A percentile compares a stretch with the other conserved stretches of the same genome.
Conservation (phyloP, 2,797 vertebrate genomes). For the Ctenochaetus hawaiiensis region DNA sequence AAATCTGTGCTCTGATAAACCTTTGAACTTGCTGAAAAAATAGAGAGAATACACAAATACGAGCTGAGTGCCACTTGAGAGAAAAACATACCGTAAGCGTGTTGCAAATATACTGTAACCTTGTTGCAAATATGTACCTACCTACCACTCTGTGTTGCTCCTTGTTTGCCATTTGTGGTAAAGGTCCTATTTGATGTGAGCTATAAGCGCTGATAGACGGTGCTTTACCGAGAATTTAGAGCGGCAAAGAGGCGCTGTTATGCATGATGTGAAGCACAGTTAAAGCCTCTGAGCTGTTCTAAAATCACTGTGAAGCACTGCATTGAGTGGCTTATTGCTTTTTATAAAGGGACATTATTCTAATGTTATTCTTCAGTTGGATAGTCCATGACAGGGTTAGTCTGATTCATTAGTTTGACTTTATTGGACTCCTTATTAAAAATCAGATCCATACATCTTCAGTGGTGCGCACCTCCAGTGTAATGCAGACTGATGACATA, state of each 20-base stretch:
- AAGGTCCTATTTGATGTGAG: constrained; percentile 70
- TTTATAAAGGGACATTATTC: constrained; percentile 67
- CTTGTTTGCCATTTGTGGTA: constrained; percentile 62
- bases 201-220: constrained; percentile 63
- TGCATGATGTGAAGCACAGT: constrained; percentile 57
- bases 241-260: constrained; percentile 70
- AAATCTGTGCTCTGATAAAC: constrained; percentile 43
- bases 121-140: constrained; percentile 29
- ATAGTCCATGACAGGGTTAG: constrained; percentile 45
- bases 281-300: constrained; percentile 68
- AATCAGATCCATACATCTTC: constrained; percentile 29
- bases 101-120: not conserved
- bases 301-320: constrained; percentile 67
- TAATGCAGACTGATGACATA: constrained; percentile 31
- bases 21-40: constrained; percentile 45
- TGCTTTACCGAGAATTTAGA: constrained; percentile 68
- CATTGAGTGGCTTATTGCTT: constrained; percentile 71
- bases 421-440: constrained; percentile 53
- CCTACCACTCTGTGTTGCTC: constrained; percentile 43
- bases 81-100: constrained; percentile 48
- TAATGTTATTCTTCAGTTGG: constrained; percentile 66
- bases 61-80: constrained; percentile 57
- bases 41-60: constrained; percentile 29
- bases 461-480: constrained; percentile 6
- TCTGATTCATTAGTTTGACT: constrained; percentile 57